Base-by-base conservation (phyloP, 2,113 vertebrate genomes). In the Arenaria interpres region DNA sequence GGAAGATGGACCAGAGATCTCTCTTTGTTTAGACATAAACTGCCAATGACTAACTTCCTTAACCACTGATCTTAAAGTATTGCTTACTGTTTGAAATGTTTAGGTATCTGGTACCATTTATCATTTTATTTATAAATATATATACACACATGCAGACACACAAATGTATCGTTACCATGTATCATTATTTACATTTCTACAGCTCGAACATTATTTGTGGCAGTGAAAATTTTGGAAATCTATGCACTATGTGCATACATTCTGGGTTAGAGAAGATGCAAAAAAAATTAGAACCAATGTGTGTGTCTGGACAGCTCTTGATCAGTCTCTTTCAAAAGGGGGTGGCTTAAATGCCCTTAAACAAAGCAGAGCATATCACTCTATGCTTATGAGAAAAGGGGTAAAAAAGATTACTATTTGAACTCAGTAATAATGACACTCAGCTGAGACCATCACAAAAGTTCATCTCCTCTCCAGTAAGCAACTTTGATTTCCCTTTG, bases 121-220 rank as follows among this genome's bases (percentile, higher is more conserved):
- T 48, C 0, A 41, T 43, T 27, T 53, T 67, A 54, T 84, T 67
- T 57, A 33, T 41, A 76, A 39, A 80, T n/a, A 35, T 9, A 22
- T 24, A 50, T 3, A 45, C 7, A n/a, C 4, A 21, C 8, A 50
- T 9, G 6, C 5, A 35, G 1, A n/a, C 0, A 9, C 4, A 48
- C 2, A 28, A 7, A 53, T 8, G 6, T 48, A 37, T 60, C 3
- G 1, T n/a, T 71, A n/a, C 6, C 2, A 4, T 32, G 2, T 66
- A 45, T 28, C 7, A 7, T 2, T 53, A n/a, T 82, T 62, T 71
- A 67, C 4, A 78, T 41, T 88, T 82, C 17, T 63, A 41, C 19
- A 85, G 9, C 11, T 45, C 19, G 4, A 72, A 50, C 6, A 37
- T 54, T 64, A 50, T 64, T 76, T 59, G 5, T 79, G 43, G 7